Evolutionary conservation across 2,888 invertebrate species (phyloP).

Genomic region (Halictus quadricinctus): DNA sequence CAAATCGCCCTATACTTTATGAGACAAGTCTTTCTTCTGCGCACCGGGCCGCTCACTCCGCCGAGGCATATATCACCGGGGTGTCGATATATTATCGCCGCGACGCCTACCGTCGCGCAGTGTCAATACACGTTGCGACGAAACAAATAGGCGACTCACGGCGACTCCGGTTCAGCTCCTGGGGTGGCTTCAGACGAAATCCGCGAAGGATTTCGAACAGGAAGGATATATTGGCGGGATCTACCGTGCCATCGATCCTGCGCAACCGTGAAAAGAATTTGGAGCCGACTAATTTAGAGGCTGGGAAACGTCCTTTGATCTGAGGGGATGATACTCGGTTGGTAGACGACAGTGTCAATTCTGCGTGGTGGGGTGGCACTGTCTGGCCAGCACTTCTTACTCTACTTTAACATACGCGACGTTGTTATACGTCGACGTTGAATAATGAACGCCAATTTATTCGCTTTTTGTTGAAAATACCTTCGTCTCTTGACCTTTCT

Average conservation of each 20-base stretch:
- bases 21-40: conserved; percentile 79
- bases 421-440: neutral
- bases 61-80: conserved; percentile 75
- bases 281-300: neutral
- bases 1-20: conserved; percentile 81
- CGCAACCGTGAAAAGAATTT: conserved; percentile 17
- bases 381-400: neutral
- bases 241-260: conserved; percentile 46
- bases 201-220: conserved; percentile 64
- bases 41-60: conserved; percentile 69
- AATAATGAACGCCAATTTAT: neutral
- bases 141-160: conserved; percentile 69
- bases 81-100: conserved; percentile 76
- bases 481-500: neutral
- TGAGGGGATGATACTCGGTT: neutral
- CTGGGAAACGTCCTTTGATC: neutral
- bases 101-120: conserved; percentile 69
- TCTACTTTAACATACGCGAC: neutral
- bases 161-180: conserved; percentile 20
- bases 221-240: conserved; percentile 55
- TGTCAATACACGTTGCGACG: conserved; percentile 72
- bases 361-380: neutral
- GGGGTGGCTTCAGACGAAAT: conserved; percentile 58
- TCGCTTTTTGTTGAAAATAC: neutral
- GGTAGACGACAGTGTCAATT: neutral